Base-by-base conservation (phyloP, 1,140 invertebrate species). In the Pinna nobilis region DNA sequence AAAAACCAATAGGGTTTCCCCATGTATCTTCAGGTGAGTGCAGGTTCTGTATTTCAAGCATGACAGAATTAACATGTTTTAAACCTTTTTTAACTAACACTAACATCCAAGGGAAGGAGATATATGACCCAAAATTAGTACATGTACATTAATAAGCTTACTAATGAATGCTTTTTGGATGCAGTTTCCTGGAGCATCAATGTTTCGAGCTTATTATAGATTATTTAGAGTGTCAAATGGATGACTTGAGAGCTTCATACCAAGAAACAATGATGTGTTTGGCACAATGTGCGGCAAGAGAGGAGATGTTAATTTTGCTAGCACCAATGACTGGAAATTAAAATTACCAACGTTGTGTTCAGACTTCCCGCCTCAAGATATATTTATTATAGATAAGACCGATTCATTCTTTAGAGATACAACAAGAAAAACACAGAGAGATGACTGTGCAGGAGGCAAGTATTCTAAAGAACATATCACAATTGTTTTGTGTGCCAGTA, bases 171-270 rank as follows among this genome's bases (percentile, higher is more conserved):
- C 61, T 70, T 78, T 25, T 41, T 66, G 9, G 37, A 68, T 69
- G 63, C 47, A 9, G 51, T 18, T 4, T 15, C 23, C 7, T 39
- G 60, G 18, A 63, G 39, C 4, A 44, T 74, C 25, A 41, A 30
- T 37, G 69, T 72, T 5, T 37, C 37, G 15, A 65, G 77, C 33
- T 79, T 1, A 57, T 55, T 11, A 44, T 57, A 5, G 47, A 39
- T 79, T 23, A 13, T 80, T 83, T 57, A 79, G 81, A n/a, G 80
- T 69, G 32, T 82, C 84, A 9, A 76, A 81, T 41, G 76, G 79
- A 1, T 78, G 76, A 69, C 32, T 76, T 4, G 67, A 70, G 4
- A 30, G 20, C 2, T 80, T 80, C 59, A 1, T 70, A 0, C 73
- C 66, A 30, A 39, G 74, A 41, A 51, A 79, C 33, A 77, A 67